Conservation (phyloP, 35 echinoderm and acorn worm species). For the Ophioderma brevispina region DNA sequence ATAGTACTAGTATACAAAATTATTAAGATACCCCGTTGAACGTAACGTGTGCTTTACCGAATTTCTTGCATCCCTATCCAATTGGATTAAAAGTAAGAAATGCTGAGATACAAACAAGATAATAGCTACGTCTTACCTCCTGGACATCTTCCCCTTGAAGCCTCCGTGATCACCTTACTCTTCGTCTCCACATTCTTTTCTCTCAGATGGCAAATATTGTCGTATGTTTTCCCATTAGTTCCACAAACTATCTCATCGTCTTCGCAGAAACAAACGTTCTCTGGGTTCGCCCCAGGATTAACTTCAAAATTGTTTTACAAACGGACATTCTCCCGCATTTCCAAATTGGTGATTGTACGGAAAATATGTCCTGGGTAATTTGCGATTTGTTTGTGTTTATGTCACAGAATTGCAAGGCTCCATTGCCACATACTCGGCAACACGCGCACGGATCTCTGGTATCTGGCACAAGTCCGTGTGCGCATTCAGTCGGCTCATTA, state of each 20-base stretch:
- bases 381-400: slow-evolving; percentile 21
- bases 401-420: slow-evolving; percentile 60
- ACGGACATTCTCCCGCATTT: slow-evolving; percentile 40
- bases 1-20: too few relatives aligned
- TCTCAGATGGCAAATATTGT: slow-evolving; percentile 44
- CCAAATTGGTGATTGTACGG: slow-evolving; percentile 39
- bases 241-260: slow-evolving; percentile 62
- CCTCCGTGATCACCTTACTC: slow-evolving; percentile 7
- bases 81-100: too few relatives aligned
- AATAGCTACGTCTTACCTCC: slow-evolving; percentile 34
- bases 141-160: slow-evolving; percentile 30
- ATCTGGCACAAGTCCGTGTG: slow-evolving; percentile 62
- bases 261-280: slow-evolving; percentile 50
- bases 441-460: slow-evolving; percentile 58
- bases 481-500: slow-evolving; percentile 3
- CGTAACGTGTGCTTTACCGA: too few relatives aligned
- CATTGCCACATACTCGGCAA: slow-evolving; percentile 63
- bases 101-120: too few relatives aligned
- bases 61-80: too few relatives aligned
- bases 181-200: slow-evolving; percentile 38
- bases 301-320: slow-evolving; percentile 46
- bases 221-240: slow-evolving; percentile 66
- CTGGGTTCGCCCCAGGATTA: slow-evolving; percentile 37
- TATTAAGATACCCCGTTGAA: too few relatives aligned
- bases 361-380: slow-evolving; percentile 31